These are phyloP conservation scores for Eudemis profundana DNA, from an alignment of 2,888 invertebrate genomes.

Conservation along the genomic window DNA sequence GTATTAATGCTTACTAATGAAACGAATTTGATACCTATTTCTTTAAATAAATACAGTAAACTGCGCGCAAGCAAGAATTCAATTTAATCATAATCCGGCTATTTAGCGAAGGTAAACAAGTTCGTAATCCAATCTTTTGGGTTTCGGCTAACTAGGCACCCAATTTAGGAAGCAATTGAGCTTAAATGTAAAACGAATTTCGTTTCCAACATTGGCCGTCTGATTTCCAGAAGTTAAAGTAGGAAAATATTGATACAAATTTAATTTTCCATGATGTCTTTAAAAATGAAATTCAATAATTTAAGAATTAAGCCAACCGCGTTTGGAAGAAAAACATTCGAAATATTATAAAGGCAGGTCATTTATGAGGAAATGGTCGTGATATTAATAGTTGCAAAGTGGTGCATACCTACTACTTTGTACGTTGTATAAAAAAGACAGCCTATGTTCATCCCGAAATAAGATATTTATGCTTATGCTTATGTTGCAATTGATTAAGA, in stretches of 20 bases:
- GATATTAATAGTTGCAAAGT: too few species aligned
- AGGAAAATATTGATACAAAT: too few species aligned
- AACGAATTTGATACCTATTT: background rate
- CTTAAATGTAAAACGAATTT: constrained; percentile 11
- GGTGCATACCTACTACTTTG: too few species aligned
- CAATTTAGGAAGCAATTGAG: constrained; percentile 16
- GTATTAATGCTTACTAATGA: background rate
- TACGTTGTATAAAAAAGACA: too few species aligned
- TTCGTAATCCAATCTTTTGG: constrained; percentile 1
- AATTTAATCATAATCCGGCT: background rate
- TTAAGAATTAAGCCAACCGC: too few species aligned
- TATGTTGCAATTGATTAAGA: too few species aligned
- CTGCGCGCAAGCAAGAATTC: background rate
- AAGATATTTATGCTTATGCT: too few species aligned
- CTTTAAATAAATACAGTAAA: background rate
- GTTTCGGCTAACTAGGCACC: constrained; percentile 2
- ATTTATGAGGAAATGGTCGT: too few species aligned
- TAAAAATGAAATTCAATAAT: too few species aligned
- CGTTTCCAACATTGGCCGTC: background rate
- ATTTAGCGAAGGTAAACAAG: constrained; percentile 5
- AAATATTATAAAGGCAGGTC: too few species aligned
- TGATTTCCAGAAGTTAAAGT: background rate
- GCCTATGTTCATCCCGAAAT: too few species aligned
- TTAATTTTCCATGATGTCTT: background rate
- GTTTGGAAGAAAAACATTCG: too few species aligned